Conservation (phyloP, 2,797 vertebrate species). For the Dermochelys coriacea region DNA sequence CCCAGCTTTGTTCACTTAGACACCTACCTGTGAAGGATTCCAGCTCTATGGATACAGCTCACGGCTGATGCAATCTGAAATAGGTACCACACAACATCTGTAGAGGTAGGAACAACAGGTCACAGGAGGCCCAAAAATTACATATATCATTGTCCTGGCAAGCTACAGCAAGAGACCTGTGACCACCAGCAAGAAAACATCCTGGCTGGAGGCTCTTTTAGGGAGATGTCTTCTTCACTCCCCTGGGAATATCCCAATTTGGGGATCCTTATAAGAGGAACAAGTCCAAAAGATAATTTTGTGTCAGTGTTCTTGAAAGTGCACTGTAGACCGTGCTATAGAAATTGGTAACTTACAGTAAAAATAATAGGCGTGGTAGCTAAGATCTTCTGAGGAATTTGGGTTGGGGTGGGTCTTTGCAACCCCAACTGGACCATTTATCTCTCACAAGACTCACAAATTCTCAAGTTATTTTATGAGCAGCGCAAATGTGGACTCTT, state of each 20-base stretch:
- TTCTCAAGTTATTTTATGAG: not conserved
- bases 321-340: not conserved
- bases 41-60: constrained; percentile 96
- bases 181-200: not conserved
- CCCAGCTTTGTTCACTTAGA: not conserved
- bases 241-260: not conserved
- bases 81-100: constrained; percentile 97
- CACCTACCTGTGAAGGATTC: constrained; percentile 94
- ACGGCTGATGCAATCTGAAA: constrained; percentile 97
- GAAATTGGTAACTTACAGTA: not conserved
- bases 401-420: not conserved
- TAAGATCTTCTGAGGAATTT: not conserved
- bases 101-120: constrained; percentile 50
- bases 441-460: not conserved
- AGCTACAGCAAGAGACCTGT: not conserved
- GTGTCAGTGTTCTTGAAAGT: not conserved
- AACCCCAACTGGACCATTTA: not conserved
- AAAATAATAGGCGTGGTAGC: constrained; percentile 6
- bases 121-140: not conserved
- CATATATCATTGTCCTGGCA: rapidly evolving
- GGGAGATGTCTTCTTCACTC: not conserved
- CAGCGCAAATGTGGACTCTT: not conserved
- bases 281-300: not conserved
- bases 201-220: not conserved
- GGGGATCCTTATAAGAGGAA: not conserved